Conservation (phyloP, 2,113 vertebrate genomes). For the Strix uralensis region DNA sequence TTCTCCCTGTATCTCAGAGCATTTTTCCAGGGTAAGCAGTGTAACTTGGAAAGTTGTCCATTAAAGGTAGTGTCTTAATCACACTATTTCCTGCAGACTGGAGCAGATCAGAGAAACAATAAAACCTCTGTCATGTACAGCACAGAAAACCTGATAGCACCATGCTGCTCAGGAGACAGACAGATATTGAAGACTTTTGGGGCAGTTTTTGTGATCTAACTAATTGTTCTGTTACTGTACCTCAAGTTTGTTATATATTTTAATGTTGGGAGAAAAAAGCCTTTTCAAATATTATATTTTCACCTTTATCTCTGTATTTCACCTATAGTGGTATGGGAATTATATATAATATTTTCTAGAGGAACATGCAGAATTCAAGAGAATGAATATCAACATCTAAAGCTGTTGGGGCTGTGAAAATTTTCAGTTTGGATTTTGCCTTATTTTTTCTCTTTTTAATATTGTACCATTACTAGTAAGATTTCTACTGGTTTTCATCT, state of each 20-base stretch:
- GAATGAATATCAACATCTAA: not conserved
- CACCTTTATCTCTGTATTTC: not conserved
- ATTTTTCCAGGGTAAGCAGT: not conserved
- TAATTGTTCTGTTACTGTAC: not conserved
- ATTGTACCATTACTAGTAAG: not conserved
- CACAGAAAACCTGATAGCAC: not conserved
- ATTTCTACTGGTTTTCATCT: not conserved
- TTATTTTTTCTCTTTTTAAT: not conserved
- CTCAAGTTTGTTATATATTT: not conserved
- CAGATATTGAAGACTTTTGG: not conserved
- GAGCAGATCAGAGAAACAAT: conserved; percentile 22
- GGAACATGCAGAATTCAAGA: not conserved
- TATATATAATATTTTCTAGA: not conserved
- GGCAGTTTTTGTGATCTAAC: not conserved
- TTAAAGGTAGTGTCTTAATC: not conserved
- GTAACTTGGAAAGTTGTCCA: not conserved
- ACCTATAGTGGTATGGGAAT: not conserved
- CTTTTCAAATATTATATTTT: not conserved
- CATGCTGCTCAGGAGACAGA: not conserved
- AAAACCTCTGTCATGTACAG: not conserved
- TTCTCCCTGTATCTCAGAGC: not conserved
- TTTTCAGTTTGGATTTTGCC: not conserved
- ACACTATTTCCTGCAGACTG: not conserved
- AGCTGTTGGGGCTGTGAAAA: not conserved
- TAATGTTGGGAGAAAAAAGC: not conserved